phyloP scores from a whole-genome alignment of 1,140 invertebrate species.

The Varroa destructor region DNA sequence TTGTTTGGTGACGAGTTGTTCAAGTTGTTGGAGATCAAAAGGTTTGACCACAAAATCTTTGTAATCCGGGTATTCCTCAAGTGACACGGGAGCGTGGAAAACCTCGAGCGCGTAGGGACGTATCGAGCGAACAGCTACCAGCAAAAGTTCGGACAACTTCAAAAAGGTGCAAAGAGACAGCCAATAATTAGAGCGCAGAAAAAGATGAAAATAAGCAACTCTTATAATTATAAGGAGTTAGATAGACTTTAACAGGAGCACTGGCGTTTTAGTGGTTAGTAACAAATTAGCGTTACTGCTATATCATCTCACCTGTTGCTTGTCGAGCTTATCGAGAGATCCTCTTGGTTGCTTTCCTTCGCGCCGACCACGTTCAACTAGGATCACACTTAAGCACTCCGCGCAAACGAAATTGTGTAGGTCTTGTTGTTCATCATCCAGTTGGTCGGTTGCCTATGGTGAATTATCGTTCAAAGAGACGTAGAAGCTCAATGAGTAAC shows the following conservation, averaged over 20 bases:
- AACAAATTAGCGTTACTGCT: no score
- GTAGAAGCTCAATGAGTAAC: no score
- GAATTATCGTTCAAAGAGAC: no score
- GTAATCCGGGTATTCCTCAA: constrained; percentile 18
- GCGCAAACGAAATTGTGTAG: constrained; percentile 8
- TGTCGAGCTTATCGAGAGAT: not conserved
- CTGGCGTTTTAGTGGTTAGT: no score
- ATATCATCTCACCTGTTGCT: not conserved
- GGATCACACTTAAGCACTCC: constrained; percentile 8
- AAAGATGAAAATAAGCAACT: no score
- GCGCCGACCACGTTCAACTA: not conserved
- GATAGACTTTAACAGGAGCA: no score
- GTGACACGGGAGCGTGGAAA: constrained; percentile 5
- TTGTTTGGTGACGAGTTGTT: constrained; percentile 13
- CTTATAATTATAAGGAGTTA: no score
- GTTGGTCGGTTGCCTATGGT: no score
- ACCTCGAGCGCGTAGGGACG: constrained; percentile 19
- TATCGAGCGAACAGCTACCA: not conserved
- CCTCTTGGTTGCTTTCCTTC: not conserved
- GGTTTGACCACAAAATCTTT: constrained; percentile 22
- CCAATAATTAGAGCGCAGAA: no score
- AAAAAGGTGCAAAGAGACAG: no score
- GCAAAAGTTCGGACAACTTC: constrained; percentile 5
- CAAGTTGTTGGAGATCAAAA: constrained; percentile 24
- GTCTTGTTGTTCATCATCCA: not conserved